A percentile compares a stretch with the other conserved stretches of the same genome.
Conservation (phyloP, 2,113 vertebrate species). For the Raja brachyura region DNA sequence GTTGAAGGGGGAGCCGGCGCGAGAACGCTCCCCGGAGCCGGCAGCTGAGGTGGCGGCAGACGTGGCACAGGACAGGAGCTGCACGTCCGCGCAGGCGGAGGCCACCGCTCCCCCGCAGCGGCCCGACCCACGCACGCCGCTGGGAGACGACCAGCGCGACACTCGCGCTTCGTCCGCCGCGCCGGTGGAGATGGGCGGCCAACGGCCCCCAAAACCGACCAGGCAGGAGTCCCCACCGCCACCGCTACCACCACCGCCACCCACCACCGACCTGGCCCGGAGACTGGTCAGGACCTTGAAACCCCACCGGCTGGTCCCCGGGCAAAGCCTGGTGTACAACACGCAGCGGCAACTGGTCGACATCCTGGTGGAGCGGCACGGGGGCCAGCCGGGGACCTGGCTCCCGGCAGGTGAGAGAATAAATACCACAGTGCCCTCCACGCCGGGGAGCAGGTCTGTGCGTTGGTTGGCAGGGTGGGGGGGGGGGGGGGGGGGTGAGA, state of each 20-base stretch:
- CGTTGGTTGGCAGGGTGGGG: too few relatives aligned
- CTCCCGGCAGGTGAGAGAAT: not conserved
- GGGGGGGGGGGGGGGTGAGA: too few relatives aligned
- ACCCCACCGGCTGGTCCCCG: not conserved
- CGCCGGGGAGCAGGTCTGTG: too few relatives aligned
- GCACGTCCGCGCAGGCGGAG: not conserved
- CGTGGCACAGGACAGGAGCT: not conserved
- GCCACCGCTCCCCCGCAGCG: not conserved
- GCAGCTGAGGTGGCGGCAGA: not conserved
- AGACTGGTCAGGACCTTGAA: not conserved
- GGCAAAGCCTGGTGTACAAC: not conserved
- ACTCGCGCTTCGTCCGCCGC: not conserved
- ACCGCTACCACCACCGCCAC: not conserved
- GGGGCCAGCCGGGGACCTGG: not conserved
- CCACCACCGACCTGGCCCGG: not conserved
- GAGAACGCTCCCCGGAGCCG: not conserved
- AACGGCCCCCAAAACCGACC: not conserved
- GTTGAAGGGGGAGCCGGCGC: not conserved
- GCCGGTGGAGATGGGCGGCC: not conserved
- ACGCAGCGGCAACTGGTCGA: not conserved
- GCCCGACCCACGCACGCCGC: not conserved
- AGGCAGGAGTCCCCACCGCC: not conserved
- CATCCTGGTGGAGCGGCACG: not conserved
- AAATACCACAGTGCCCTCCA: too few relatives aligned
- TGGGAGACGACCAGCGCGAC: not conserved